Conservation (phyloP, 2,888 invertebrate genomes). For the Keiferia lycopersicella region DNA sequence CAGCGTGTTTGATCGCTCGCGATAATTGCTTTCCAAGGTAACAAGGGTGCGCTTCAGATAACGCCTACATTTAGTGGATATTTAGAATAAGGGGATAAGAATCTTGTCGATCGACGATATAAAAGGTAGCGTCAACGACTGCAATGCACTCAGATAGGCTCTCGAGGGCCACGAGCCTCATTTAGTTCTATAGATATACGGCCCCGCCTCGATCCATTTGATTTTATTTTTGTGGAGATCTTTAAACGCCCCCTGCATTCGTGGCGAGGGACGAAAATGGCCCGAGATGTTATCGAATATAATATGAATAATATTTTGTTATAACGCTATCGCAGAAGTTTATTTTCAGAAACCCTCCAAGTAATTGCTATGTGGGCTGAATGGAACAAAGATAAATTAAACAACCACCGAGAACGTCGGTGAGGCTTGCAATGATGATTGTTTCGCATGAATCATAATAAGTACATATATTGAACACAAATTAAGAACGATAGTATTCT, state of each 20-base stretch:
- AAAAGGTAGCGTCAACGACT: not conserved
- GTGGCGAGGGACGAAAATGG: constrained; percentile 53
- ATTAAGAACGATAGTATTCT: constrained; percentile 47
- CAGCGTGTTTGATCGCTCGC: constrained; percentile 16
- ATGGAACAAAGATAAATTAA: constrained; percentile 59
- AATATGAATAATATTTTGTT: constrained; percentile 60
- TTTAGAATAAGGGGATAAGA: constrained; percentile 28
- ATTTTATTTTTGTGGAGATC: constrained; percentile 56
- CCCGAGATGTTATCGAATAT: constrained; percentile 61
- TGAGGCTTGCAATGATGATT: constrained; percentile 54
- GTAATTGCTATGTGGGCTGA: constrained; percentile 59
- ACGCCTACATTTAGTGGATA: constrained; percentile 15
- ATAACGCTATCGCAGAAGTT: constrained; percentile 54
- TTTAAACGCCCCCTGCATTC: constrained; percentile 58
- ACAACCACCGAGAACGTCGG: constrained; percentile 44
- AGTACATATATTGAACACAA: constrained; percentile 54
- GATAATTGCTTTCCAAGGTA: constrained; percentile 17
- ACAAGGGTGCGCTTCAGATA: constrained; percentile 19
- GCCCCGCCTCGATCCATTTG: constrained; percentile 45
- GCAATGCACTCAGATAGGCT: constrained; percentile 18
- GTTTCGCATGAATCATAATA: constrained; percentile 53
- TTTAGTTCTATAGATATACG: constrained; percentile 32
- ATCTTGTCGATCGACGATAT: constrained; percentile 30
- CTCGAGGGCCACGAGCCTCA: constrained; percentile 26
- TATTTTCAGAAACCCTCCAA: constrained; percentile 54